phyloP scores from a whole-genome alignment of 2,797 vertebrate genomes.

The Pampus argenteus region DNA sequence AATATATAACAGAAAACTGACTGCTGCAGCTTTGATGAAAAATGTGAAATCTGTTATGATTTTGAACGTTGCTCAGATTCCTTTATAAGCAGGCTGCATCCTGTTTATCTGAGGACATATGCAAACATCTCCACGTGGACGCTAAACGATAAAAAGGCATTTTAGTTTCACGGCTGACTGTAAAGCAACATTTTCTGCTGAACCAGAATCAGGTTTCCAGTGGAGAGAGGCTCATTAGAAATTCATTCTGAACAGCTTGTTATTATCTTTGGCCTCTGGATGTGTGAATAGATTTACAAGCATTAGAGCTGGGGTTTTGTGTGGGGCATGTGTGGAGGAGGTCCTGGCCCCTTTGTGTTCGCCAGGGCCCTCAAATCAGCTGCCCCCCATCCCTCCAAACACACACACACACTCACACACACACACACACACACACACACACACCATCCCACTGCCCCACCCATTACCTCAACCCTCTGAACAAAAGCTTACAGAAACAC shows the following conservation, averaged over 20 bases:
- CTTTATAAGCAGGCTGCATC: slow-evolving; percentile 9
- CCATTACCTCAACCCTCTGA: slow-evolving; percentile 50
- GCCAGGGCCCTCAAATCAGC: slow-evolving; percentile 74
- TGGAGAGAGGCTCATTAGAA: slow-evolving; percentile 67
- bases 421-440: slow-evolving; percentile 32
- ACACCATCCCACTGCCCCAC: slow-evolving; percentile 37
- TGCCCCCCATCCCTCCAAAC: slow-evolving; percentile 38
- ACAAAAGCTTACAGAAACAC: slow-evolving; percentile 71
- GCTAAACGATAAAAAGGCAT: slow-evolving; percentile 11
- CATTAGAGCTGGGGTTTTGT: slow-evolving; percentile 81
- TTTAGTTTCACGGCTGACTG: neutral
- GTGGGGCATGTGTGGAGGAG: slow-evolving; percentile 80
- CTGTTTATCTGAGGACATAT: neutral
- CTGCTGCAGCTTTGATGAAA: no score
- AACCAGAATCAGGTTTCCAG: slow-evolving; percentile 30
- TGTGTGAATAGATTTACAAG: slow-evolving; percentile 88
- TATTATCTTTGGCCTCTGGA: slow-evolving; percentile 81
- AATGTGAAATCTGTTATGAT: no score
- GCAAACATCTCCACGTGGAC: slow-evolving; percentile 5
- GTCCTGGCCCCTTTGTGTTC: slow-evolving; percentile 79
- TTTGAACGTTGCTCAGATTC: slow-evolving; percentile 7
- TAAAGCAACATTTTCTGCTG: slow-evolving; percentile 23
- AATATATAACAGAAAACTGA: no score
- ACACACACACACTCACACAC: slow-evolving; percentile 25
- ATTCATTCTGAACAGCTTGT: slow-evolving; percentile 82